These are phyloP conservation scores for Heliopora coerulea DNA, from an alignment of 92 coral and sea anemone species.

Conservation along the genomic window DNA sequence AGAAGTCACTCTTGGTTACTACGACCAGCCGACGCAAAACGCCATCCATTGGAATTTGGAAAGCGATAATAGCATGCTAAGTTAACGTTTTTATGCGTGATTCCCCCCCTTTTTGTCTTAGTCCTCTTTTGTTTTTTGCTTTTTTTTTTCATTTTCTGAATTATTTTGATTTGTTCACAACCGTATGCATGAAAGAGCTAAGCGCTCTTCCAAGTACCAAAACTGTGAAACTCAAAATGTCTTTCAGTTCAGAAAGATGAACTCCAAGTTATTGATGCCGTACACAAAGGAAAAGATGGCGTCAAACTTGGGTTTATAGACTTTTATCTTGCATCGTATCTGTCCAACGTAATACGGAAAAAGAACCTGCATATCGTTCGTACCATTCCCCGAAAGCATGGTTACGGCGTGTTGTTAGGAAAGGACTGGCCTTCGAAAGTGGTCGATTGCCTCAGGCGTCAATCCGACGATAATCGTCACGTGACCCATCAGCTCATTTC, in stretches of 20 bases:
- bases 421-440: constrained; percentile 45
- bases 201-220: too few species aligned
- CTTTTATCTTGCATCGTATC: constrained; percentile 66
- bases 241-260: constrained; percentile 22
- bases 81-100: too few species aligned
- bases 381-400: constrained; percentile 59
- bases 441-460: constrained; percentile 56
- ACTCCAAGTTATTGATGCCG: constrained; percentile 51
- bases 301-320: constrained; percentile 83
- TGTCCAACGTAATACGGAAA: constrained; percentile 49
- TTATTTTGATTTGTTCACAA: too few species aligned
- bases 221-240: neutral
- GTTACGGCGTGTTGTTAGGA: constrained; percentile 74
- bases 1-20: too few species aligned
- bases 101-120: too few species aligned
- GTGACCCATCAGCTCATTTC: constrained; percentile 64
- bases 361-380: constrained; percentile 65
- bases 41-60: too few species aligned
- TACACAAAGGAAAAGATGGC: constrained; percentile 56
- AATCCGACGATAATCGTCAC: constrained; percentile 52
- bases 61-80: too few species aligned
- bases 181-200: too few species aligned
- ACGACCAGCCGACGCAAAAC: too few species aligned
- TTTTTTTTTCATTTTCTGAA: too few species aligned
- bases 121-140: too few species aligned